Base-by-base conservation (phyloP, 2,113 vertebrate species). In the Catharus bicknelli region DNA sequence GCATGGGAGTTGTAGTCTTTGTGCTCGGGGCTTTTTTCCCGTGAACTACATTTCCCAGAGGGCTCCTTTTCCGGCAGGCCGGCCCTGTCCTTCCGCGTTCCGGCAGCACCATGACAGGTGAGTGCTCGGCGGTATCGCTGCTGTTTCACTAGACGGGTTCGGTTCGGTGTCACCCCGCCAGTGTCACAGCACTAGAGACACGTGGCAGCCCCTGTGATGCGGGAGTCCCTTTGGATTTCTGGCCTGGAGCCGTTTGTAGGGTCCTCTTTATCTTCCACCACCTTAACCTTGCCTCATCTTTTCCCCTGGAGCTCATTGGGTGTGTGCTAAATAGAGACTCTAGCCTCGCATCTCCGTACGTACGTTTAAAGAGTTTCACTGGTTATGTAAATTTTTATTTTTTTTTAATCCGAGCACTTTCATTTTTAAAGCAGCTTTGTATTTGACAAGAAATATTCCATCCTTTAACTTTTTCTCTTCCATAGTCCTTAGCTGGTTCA, bases 1-100 rank as follows among this genome's bases (percentile, higher is more conserved):
- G 42, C 77, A 40, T 83, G 97, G 98, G 97, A 94, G 38, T 21
- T 96, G 96, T 97, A 97, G 97, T 97, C 90, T 69, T 57, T 13
- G 42, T 17, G 36, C 53, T 32, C 0, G 1, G 27, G 22, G 27
- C 14, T 3, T n/a, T 13, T 11, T 3, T 5, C 2, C 9, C 1
- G 0, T 2, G 30, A 86, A 94, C 94, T 94, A 18, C 94, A 68
- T 62, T 94, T 87, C 96, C 96, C 94, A 95, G 90, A 13, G 13
- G 5, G 10, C 75, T 4, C 12, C 18, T 4, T 2, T 14, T 1
- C 48, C 16, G 32, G 57, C 30, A 8, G 66, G 17, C 13, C 59
- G 0, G 51, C 54, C 3, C 20, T 1, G 21, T 25, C 19, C 48
- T 51, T 15, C n/a, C 22, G 48, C 48, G 13, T 15, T 50, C 13